Conservation (phyloP, 2,113 vertebrate genomes). For the Prunella himalayana region DNA sequence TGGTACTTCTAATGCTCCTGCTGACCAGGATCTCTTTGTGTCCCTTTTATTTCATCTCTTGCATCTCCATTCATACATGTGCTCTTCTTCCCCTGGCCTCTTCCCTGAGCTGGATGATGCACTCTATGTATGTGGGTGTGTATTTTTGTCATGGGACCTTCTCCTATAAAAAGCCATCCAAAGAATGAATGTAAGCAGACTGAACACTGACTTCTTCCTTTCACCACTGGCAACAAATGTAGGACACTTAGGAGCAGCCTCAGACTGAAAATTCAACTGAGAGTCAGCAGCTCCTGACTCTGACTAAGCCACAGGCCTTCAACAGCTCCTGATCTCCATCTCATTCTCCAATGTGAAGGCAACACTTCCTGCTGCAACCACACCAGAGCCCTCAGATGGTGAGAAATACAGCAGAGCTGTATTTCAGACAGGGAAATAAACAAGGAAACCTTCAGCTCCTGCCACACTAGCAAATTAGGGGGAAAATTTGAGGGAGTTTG, state of each 20-base stretch:
- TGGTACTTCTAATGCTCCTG: background rate
- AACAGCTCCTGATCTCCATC: background rate
- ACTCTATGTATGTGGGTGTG: background rate
- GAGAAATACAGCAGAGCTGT: background rate
- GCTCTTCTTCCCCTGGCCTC: background rate
- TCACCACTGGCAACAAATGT: background rate
- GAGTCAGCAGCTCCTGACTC: background rate
- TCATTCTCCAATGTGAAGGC: background rate
- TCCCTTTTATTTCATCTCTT: background rate
- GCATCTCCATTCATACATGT: background rate
- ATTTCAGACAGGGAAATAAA: background rate
- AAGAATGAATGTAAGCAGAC: background rate
- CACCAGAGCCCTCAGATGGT: background rate
- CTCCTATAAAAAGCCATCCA: background rate
- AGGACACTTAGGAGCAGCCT: background rate
- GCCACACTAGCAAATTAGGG: background rate
- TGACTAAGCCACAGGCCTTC: background rate
- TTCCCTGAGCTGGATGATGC: background rate
- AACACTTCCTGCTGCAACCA: background rate
- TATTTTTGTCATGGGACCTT: background rate
- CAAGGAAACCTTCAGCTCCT: background rate
- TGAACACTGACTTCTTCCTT: background rate
- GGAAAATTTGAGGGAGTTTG: background rate
- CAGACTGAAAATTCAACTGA: background rate
- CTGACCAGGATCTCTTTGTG: background rate